phyloP scores from a whole-genome alignment of 2,888 invertebrate species.

The Apomyelois bistriatella region DNA sequence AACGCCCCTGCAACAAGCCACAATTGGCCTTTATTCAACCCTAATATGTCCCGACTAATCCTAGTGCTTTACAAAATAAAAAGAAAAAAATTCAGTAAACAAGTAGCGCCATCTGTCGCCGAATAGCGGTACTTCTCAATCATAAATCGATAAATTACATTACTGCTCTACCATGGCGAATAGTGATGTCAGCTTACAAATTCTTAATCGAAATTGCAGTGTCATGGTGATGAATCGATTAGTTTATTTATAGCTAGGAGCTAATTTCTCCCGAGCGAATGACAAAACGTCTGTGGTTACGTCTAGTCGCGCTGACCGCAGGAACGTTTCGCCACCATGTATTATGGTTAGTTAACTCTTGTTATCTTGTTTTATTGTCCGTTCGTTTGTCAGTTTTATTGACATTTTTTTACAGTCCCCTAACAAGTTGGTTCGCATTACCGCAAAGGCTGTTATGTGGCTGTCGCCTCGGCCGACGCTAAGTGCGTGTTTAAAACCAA shows the following conservation, averaged over 20 bases:
- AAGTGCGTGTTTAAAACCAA: constrained; percentile 11
- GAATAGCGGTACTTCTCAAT: constrained; percentile 48
- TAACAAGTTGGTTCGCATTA: constrained; percentile 37
- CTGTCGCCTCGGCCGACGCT: constrained; percentile 16
- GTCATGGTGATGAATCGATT: not conserved
- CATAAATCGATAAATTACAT: constrained; percentile 42
- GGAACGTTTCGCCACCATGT: constrained; percentile 29
- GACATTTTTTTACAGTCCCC: constrained; percentile 34
- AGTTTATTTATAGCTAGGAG: not conserved
- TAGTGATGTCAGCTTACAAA: not conserved
- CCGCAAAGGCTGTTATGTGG: constrained; percentile 20
- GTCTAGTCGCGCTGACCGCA: constrained; percentile 32
- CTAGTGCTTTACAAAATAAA: not conserved
- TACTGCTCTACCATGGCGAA: not conserved
- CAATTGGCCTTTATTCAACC: not conserved
- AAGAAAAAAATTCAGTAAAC: constrained; percentile 9
- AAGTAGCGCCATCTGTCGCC: constrained; percentile 60
- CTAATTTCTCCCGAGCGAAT: constrained; percentile 19
- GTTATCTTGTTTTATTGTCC: constrained; percentile 59
- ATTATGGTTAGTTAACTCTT: constrained; percentile 41
- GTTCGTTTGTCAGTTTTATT: constrained; percentile 37
- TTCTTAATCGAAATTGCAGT: not conserved
- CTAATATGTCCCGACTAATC: not conserved
- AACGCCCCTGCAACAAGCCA: constrained; percentile 5
- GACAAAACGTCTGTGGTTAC: constrained; percentile 40